A percentile compares a stretch with the other conserved stretches of the same genome.
Conservation (phyloP, 2,888 invertebrate genomes). For the Drosophila villosipedis region DNA sequence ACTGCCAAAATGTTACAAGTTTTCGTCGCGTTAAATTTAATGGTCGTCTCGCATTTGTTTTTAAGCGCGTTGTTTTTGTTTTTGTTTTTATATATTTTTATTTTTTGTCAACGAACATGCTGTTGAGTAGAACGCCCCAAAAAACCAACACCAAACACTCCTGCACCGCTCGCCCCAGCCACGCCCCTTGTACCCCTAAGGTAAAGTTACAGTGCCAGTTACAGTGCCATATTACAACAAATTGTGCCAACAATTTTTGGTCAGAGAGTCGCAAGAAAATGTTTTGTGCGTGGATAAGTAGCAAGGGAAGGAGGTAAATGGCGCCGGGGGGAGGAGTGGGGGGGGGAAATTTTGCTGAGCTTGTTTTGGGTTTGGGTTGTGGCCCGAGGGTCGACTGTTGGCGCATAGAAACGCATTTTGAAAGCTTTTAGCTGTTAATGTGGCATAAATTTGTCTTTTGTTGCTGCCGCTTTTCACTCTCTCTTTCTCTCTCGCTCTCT, state of each 20-base stretch:
- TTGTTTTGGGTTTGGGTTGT: background rate
- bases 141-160: background rate
- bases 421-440: conserved; percentile 81
- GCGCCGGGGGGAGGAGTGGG: background rate
- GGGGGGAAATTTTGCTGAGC: background rate
- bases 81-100: background rate
- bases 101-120: background rate
- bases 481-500: too few species aligned
- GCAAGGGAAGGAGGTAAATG: background rate
- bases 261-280: conserved; percentile 64
- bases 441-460: conserved; percentile 81
- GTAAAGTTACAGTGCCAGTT: conserved; percentile 53
- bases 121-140: background rate
- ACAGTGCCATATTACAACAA: conserved; percentile 40
- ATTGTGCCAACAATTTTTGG: conserved; percentile 76
- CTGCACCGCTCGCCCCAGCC: background rate
- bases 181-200: conserved; percentile 6
- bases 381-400: conserved; percentile 55
- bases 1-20: conserved; percentile 69
- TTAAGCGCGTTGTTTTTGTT: conserved; percentile 46
- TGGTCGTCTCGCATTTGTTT: conserved; percentile 73
- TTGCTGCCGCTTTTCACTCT: conserved; percentile 18
- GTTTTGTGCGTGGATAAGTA: background rate
- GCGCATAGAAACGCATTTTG: conserved; percentile 78
- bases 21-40: conserved; percentile 76